Base-by-base conservation (phyloP, 2,888 invertebrate genomes). In the Microdon myrmicae region DNA sequence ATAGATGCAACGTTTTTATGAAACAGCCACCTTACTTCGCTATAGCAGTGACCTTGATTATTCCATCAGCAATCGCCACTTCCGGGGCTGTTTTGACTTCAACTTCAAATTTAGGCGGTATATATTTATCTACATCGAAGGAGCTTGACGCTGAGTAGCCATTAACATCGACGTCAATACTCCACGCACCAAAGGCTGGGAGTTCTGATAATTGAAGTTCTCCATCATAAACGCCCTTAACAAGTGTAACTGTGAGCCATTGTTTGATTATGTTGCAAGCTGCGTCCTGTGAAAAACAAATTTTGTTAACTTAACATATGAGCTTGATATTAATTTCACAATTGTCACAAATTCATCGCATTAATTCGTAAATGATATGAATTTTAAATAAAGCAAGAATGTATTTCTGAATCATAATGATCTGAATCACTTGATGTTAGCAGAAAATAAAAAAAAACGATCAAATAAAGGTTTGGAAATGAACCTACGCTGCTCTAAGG, bases 121-220 rank as follows among this genome's bases (percentile, higher is more conserved):
- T 60, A 35, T 70, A 70, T 29, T 68, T 66, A 20, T 67, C 61
- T 14, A 71, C 69, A 4, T 56, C 39, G 17, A 71, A 41, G 5
- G 8, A 47, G 3, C 58, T 64, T 2, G 19, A 43, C 12, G 38
- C 56, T 4, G 37, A 41, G 6, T 22, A 38, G 4, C 34, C 56
- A 35, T 84, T 83, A 4, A 87, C 82, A 10, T 79, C 82, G 0
- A 87, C 87, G 64, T 88, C 86, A 68, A 96, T 89, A 49, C 86
- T 89, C 96, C 96, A 96, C 74, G 88, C 85, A 16, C 96, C 96
- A 13, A 94, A 82, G 10, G 92, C 90, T 0, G 95, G 94, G 67
- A 88, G 88, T 41, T 88, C 86, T 16, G 94, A 92, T 3, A 96
- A 80, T 56, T 86, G 84, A 13, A 96, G 77, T 70, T 92, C 90